Evolutionary conservation across 2,888 invertebrate genomes (phyloP).

Genomic region (Chelonus formosanus): DNA sequence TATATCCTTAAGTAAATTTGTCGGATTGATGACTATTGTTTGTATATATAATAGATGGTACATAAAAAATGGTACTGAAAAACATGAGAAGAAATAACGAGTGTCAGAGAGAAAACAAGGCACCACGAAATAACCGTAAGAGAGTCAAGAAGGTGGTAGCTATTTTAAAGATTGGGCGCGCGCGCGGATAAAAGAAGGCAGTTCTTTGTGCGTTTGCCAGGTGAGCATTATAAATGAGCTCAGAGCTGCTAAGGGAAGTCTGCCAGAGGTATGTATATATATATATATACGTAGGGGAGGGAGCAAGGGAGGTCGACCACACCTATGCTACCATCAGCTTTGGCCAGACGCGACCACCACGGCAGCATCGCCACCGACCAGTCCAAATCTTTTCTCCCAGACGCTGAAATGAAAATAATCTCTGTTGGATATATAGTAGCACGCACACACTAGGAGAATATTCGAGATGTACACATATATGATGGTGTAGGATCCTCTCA

Average conservation of each 20-base stretch:
- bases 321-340: constrained; percentile 54
- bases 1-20: constrained; percentile 4
- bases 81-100: constrained; percentile 22
- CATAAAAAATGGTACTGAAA: not conserved
- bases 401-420: constrained; percentile 47
- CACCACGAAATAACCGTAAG: not conserved
- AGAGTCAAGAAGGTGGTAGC: constrained; percentile 24
- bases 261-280: constrained; percentile 11
- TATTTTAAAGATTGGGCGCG: constrained; percentile 34
- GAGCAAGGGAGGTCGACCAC: constrained; percentile 49
- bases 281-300: constrained; percentile 14
- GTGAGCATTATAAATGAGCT: constrained; percentile 62
- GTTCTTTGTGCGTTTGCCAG: constrained; percentile 58
- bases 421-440: constrained; percentile 32
- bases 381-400: constrained; percentile 31
- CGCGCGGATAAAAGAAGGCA: constrained; percentile 52
- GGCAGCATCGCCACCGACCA: constrained; percentile 37
- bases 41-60: constrained; percentile 5
- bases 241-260: constrained; percentile 26
- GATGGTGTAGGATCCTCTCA: not conserved
- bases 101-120: constrained; percentile 30
- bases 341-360: constrained; percentile 53
- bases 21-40: constrained; percentile 15
- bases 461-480: not conserved
- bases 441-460: not conserved